A percentile compares a stretch with the other conserved stretches of the same genome.
These are phyloP conservation scores for Erythrolamprus reginae DNA, from an alignment of 2,113 vertebrate species.

Conservation along the genomic window DNA sequence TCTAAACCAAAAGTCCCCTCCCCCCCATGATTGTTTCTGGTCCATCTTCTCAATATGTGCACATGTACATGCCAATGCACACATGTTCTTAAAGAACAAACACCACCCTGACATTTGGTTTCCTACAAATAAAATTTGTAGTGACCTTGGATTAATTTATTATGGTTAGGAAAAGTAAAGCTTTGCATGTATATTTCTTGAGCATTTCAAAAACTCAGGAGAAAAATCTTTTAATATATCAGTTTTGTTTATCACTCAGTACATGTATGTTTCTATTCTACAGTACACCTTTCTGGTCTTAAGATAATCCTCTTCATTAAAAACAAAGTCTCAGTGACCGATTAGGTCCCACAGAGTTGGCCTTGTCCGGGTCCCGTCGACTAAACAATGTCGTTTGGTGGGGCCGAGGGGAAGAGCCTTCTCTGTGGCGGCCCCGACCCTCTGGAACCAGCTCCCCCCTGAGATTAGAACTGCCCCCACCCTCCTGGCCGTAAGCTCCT, in stretches of 20 bases:
- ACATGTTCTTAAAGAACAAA: constrained; percentile 8
- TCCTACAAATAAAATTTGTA: background rate
- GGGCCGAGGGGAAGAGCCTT: too few relatives aligned
- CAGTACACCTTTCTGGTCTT: background rate
- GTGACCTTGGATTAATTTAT: constrained; percentile 10
- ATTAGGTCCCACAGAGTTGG: too few relatives aligned
- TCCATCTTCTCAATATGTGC: constrained; percentile 19
- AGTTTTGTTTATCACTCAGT: constrained; percentile 48
- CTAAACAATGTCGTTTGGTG: too few relatives aligned
- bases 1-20: constrained; percentile 30
- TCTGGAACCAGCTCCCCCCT: too few relatives aligned
- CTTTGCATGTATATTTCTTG: background rate
- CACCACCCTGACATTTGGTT: background rate
- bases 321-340: too few relatives aligned
- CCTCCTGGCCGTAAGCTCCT: too few relatives aligned
- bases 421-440: too few relatives aligned
- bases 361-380: too few relatives aligned
- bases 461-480: too few relatives aligned
- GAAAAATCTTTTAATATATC: constrained; percentile 31
- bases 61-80: background rate
- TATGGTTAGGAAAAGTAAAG: constrained; percentile 19
- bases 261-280: constrained; percentile 31
- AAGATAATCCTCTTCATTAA: background rate
- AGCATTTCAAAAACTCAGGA: constrained; percentile 2
- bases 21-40: constrained; percentile 27